A percentile compares a stretch with the other conserved stretches of the same genome.
Conservation (phyloP, 2,113 vertebrate species). For the Recurvirostra avosetta region DNA sequence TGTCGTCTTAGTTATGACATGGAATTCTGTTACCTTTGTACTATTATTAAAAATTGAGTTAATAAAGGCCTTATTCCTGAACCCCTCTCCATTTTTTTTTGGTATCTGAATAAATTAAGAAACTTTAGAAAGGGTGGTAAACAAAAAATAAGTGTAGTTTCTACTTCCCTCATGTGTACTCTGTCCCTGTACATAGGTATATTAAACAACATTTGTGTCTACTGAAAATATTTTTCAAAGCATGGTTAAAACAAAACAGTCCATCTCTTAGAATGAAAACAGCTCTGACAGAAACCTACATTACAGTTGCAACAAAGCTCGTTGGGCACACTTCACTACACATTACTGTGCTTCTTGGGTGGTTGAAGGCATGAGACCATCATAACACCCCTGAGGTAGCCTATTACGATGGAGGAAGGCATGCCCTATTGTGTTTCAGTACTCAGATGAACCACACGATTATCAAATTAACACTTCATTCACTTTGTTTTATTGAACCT, state of each 20-base stretch:
- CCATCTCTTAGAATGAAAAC: not conserved
- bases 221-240: not conserved
- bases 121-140: not conserved
- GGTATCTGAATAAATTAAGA: not conserved
- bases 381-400: not conserved
- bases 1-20: not conserved
- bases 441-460: not conserved
- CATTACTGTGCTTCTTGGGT: not conserved
- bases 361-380: not conserved
- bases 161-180: not conserved
- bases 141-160: not conserved
- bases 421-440: not conserved
- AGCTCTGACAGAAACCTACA: not conserved
- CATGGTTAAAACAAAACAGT: not conserved
- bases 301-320: not conserved
- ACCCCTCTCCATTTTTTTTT: not conserved
- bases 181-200: not conserved
- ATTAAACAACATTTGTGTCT: not conserved
- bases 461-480: slow-evolving; percentile 41
- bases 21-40: not conserved
- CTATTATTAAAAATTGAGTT: not conserved
- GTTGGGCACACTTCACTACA: not conserved
- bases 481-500: not conserved
- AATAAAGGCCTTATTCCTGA: not conserved
- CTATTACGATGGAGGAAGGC: not conserved